Base-by-base conservation (phyloP, 2,113 vertebrate species). In the Catharus bicknelli region DNA sequence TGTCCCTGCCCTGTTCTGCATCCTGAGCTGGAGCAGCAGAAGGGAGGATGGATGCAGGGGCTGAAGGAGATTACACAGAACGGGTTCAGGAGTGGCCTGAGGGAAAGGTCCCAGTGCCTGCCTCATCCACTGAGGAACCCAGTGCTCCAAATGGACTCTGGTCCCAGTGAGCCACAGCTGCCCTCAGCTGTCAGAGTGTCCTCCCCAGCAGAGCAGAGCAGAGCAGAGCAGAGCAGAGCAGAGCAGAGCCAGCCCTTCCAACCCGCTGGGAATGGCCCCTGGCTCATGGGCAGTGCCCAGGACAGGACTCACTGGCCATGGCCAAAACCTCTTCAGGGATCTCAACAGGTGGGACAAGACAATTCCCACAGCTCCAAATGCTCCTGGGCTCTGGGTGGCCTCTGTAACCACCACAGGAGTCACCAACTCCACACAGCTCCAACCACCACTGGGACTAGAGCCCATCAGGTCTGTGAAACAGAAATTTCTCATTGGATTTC, bases 301-400 rank as follows among this genome's bases (percentile, higher is more conserved):
- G 7, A 57, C 23, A 48, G 7, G 15, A 22, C 25, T 4, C 12
- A 8, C 0, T 59, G 43, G 26, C 23, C 55, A 23, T 0, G 10
- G 70, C 42, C 54, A 83, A 27, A 88, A 42, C 7, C 29, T 42
- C 55, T 32, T 11, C 30, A 69, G 30, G 51, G 68, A 15, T 26
- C 70, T 45, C 17, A 38, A 27, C 23, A 43, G 32, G 10, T 54
- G 34, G 32, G 34, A 34, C 43, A 58, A 23, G 11, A 34, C 57
- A 54, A 82, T 6, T 57, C 32, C 73, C 13, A 8, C 0, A 3
- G 12, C 25, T 40, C 38, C 43, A 36, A 42, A 29, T 12, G 42
- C 26, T 58, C 21, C 86, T 86, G 67, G 59, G 25, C 27, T 36
- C 27, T 9, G 14, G 40, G 51, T 11, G 42, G 5, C 22, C 38